phyloP scores from a whole-genome alignment of 2,888 invertebrate genomes.

The Ophioninae sp. region DNA sequence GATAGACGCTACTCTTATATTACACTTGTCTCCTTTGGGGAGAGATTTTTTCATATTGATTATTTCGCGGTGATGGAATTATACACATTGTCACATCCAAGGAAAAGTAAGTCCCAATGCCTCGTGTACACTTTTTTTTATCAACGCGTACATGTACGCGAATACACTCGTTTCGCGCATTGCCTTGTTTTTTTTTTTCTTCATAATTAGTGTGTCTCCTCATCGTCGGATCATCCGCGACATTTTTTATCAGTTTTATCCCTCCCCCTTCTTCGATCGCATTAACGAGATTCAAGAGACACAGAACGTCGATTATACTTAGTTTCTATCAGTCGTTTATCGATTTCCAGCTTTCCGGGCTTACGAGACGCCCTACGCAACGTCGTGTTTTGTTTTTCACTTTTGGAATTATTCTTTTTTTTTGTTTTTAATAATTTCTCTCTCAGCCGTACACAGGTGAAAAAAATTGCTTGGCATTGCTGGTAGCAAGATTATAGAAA shows the following conservation, averaged over 20 bases:
- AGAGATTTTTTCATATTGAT: constrained; percentile 49
- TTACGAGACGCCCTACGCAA: constrained; percentile 52
- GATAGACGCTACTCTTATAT: constrained; percentile 53
- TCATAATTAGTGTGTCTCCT: background rate
- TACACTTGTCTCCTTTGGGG: constrained; percentile 42
- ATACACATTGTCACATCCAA: constrained; percentile 66
- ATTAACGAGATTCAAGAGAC: constrained; percentile 68
- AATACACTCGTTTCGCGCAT: constrained; percentile 23
- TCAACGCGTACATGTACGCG: constrained; percentile 30
- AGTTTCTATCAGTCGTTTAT: constrained; percentile 79
- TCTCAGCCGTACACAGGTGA: constrained; percentile 63
- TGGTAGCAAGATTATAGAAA: constrained; percentile 72
- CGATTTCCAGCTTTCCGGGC: constrained; percentile 67
- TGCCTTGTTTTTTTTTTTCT: background rate
- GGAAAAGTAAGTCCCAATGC: constrained; percentile 75
- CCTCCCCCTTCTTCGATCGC: constrained; percentile 61
- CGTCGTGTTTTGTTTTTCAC: constrained; percentile 23
- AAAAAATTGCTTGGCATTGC: constrained; percentile 66
- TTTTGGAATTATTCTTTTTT: constrained; percentile 46
- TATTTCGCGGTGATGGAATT: constrained; percentile 70
- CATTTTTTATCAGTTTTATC: constrained; percentile 37
- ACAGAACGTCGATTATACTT: constrained; percentile 75
- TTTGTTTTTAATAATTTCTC: constrained; percentile 60
- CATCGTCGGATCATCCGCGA: constrained; percentile 7
- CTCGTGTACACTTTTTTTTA: constrained; percentile 53